Evolutionary conservation across 2,888 invertebrate species (phyloP), one percentile per base, ranked within the genome.

Genomic region (Eristalis arbustorum): DNA sequence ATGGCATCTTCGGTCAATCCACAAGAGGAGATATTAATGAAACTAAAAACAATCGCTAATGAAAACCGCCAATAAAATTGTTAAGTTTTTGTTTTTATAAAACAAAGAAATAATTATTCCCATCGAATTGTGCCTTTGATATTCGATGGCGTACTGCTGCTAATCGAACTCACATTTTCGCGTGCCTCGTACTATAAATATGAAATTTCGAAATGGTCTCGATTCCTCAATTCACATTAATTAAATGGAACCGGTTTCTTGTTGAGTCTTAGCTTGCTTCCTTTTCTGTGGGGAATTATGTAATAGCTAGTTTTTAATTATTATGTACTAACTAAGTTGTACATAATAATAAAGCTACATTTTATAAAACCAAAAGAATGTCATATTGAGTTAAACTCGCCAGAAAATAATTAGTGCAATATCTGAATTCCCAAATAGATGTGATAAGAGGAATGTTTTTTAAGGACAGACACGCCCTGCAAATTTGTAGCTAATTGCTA

Each of bases 151-250:
- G 59, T 57, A 1, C 14, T 3, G 14, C 22, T 49, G 72, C 61
- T 72, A 72, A 72, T 62, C 13, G 22, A 72, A 31, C 22, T 62
- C 72, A 72, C 62, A 40, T 62, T 31, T 62, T 62, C 42, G 72
- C 72, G 62, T 72, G 72, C 13, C 49, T 8, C n/a, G 18, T 49
- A 18, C 18, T 18, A 18, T 18, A 49, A 49, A 49, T 49, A 18
- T 25, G 59, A 28, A 59, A 18, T 59, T 72, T 42, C 22, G 6
- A 31, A 18, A 72, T 1, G 42, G 6, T 18, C 31, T 40, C 14
- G 42, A 31, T 62, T 42, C 31, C 28, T 14, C 42, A 8, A 72
- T 72, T 72, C 23, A 18, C 72, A 62, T 49, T 22, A 42, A 72
- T 72, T 62, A 62, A 14, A 34, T 0, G n/a, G 5, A 14, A 59